Percentiles rank a stretch among this genome's conserved stretches.
These are phyloP conservation scores for Altica lythri DNA, from an alignment of 2,888 invertebrate genomes.

Conservation along the genomic window DNA sequence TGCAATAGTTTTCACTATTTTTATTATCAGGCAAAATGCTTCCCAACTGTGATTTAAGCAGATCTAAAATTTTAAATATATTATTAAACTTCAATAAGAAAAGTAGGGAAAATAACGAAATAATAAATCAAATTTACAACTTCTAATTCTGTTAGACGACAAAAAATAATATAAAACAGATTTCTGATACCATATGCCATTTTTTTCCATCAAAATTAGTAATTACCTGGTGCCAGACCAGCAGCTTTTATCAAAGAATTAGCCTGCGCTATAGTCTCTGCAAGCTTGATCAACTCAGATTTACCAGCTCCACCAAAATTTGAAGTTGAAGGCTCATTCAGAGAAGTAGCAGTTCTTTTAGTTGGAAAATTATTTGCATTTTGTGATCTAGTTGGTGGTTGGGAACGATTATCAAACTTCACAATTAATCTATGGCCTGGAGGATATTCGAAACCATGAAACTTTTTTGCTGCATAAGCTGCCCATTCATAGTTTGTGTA, in stretches of 20 bases:
- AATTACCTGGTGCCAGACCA: constrained; percentile 51
- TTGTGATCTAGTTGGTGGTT: constrained; percentile 44
- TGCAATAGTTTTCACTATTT: constrained; percentile 59
- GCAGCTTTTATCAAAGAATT: constrained; percentile 75
- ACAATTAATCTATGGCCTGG: constrained; percentile 82
- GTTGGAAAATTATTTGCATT: too few relatives aligned
- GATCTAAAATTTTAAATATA: constrained; percentile 24
- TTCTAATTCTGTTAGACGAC: too few relatives aligned
- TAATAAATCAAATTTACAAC: too few relatives aligned
- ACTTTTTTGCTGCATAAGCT: constrained; percentile 80
- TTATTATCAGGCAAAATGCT: constrained; percentile 25
- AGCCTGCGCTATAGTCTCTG: constrained; percentile 78
- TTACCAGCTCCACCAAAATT: constrained; percentile 49
- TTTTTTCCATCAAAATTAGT: too few relatives aligned
- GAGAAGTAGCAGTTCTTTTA: constrained; percentile 9
- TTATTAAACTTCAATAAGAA: constrained; percentile 2
- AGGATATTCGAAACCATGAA: constrained; percentile 91
- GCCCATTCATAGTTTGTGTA: constrained; percentile 74
- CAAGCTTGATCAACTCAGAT: constrained; percentile 69
- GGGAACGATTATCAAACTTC: constrained; percentile 66
- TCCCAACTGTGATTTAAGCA: constrained; percentile 38
- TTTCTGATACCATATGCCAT: too few relatives aligned
- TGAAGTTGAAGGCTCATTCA: constrained; percentile 9
- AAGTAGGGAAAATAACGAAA: neutral
- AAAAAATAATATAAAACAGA: neutral